Conservation (phyloP, 2,113 vertebrate species). For the Zingel zingel region DNA sequence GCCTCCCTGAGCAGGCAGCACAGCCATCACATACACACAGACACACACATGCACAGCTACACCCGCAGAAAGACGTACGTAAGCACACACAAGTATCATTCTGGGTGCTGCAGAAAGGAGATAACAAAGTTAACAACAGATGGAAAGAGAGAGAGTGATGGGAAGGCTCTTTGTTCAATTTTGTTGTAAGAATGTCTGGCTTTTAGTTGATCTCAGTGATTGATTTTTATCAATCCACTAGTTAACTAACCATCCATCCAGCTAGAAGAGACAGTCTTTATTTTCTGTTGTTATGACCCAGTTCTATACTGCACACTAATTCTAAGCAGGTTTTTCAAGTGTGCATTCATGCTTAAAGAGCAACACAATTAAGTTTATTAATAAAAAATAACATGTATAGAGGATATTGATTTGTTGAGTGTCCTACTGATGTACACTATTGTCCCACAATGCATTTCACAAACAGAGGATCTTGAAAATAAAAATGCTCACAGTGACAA, state of each 20-base stretch:
- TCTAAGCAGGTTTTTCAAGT: slow-evolving; percentile 2
- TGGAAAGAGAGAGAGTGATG: slow-evolving; percentile 7
- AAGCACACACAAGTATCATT: slow-evolving; percentile 49
- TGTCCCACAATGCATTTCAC: background rate
- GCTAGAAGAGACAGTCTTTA: background rate
- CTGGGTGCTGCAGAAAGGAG: slow-evolving; percentile 45
- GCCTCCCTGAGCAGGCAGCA: slow-evolving; percentile 75
- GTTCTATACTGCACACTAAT: background rate
- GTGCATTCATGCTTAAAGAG: background rate
- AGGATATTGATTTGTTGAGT: background rate
- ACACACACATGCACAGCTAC: slow-evolving; percentile 49
- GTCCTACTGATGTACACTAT: background rate
- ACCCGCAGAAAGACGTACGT: slow-evolving; percentile 58
- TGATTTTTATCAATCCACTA: slow-evolving; percentile 9
- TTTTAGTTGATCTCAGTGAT: slow-evolving; percentile 13
- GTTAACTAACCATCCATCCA: slow-evolving; percentile 23
- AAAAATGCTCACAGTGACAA: background rate
- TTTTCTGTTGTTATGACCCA: slow-evolving; percentile 6
- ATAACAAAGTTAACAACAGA: slow-evolving; percentile 76
- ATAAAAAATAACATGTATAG: background rate
- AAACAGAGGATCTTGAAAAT: background rate
- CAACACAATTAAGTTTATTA: background rate
- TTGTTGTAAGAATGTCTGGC: slow-evolving; percentile 11
- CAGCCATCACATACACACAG: slow-evolving; percentile 58
- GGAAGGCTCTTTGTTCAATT: slow-evolving; percentile 54